Conservation (phyloP, 1,140 invertebrate species). For the Diplogasteroides magnus region DNA sequence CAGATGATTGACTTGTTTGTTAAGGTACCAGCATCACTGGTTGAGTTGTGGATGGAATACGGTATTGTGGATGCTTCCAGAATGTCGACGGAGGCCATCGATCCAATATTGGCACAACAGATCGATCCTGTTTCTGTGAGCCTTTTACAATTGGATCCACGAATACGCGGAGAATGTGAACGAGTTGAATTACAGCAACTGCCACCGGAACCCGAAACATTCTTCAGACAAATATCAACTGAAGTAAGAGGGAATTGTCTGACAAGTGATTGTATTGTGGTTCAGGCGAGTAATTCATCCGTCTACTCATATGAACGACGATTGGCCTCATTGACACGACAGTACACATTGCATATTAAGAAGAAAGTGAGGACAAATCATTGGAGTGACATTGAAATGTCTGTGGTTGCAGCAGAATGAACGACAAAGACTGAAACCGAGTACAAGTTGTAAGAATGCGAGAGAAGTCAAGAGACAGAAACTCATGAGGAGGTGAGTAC, state of each 20-base stretch:
- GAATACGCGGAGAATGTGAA: no score
- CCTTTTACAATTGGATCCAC: conserved; percentile 3
- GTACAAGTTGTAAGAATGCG: conserved; percentile 9
- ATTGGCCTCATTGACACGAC: conserved; percentile 41
- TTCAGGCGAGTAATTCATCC: conserved; percentile 19
- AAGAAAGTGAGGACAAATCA: conserved; percentile 25
- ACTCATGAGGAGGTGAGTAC: conserved; percentile 45
- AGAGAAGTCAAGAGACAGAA: conserved; percentile 47
- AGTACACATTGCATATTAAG: conserved; percentile 41
- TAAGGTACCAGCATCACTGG: conserved; percentile 38
- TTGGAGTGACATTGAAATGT: conserved; percentile 7
- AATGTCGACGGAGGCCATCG: conserved; percentile 20
- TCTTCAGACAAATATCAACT: conserved; percentile 44
- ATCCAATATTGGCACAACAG: conserved; percentile 28
- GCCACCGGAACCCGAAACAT: conserved; percentile 28
- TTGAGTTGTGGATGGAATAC: conserved; percentile 52
- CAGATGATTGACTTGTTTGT: conserved; percentile 15
- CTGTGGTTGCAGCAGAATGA: background rate
- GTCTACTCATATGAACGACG: conserved; percentile 40
- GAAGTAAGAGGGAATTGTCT: no score
- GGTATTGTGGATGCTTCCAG: conserved; percentile 42
- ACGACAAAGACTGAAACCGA: no score
- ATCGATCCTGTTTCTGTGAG: conserved; percentile 18
- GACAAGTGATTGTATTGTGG: no score
- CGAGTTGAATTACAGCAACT: conserved; percentile 20